Percentiles rank a stretch among this genome's conserved stretches.
Conservation (phyloP, 2,888 invertebrate genomes). For the Sceliomorpha sp. region DNA sequence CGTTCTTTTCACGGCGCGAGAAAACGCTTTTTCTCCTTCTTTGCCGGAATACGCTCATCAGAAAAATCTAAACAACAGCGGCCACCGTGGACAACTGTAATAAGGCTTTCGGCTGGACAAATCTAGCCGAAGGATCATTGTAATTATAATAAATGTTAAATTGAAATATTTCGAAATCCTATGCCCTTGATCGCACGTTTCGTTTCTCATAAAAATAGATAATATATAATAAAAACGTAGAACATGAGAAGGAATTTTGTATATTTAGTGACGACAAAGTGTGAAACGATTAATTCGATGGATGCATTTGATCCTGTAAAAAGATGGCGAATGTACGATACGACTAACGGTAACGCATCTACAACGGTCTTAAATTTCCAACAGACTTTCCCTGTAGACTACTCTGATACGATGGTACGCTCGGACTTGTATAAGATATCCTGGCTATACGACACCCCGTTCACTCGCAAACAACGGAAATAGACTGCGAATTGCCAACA, state of each 20-base stretch:
- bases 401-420: slow-evolving; percentile 41
- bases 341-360: slow-evolving; percentile 53
- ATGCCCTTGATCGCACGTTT: too few relatives aligned
- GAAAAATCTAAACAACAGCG: slow-evolving; percentile 48
- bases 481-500: slow-evolving; percentile 51
- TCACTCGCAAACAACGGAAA: slow-evolving; percentile 75
- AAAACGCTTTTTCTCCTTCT: slow-evolving; percentile 27
- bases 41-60: slow-evolving; percentile 7
- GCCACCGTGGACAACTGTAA: slow-evolving; percentile 20
- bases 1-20: slow-evolving; percentile 31
- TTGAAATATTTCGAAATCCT: background rate
- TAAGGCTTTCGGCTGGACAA: slow-evolving; percentile 21
- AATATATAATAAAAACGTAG: too few relatives aligned
- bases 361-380: slow-evolving; percentile 64
- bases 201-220: too few relatives aligned
- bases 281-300: too few relatives aligned
- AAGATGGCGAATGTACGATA: too few relatives aligned
- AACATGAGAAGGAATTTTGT: too few relatives aligned
- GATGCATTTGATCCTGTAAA: too few relatives aligned
- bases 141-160: slow-evolving; percentile 44
- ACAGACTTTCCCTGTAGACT: slow-evolving; percentile 59
- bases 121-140: slow-evolving; percentile 41
- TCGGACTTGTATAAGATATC: slow-evolving; percentile 56
- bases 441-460: slow-evolving; percentile 73
- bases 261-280: too few relatives aligned